Conservation (phyloP, 1,140 invertebrate genomes). For the Procambarus clarkii region DNA sequence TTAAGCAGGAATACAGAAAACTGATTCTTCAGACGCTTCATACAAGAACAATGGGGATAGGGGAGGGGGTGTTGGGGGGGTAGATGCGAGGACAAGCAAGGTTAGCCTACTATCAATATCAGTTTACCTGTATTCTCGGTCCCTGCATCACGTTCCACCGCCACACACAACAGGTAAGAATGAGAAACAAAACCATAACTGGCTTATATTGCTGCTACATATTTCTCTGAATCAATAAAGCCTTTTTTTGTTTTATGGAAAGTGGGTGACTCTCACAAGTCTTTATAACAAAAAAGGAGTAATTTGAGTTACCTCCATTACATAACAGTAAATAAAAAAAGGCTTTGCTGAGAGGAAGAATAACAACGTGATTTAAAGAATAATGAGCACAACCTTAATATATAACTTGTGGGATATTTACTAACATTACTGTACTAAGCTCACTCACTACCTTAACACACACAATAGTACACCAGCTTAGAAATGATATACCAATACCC, state of each 20-base stretch:
- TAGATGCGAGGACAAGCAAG: background rate
- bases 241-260: background rate
- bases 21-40: too few relatives aligned
- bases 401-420: too few relatives aligned
- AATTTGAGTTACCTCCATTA: too few relatives aligned
- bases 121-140: slow-evolving; percentile 45
- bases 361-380: too few relatives aligned
- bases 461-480: too few relatives aligned
- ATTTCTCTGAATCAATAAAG: background rate
- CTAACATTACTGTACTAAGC: too few relatives aligned
- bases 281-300: background rate
- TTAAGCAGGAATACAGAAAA: background rate
- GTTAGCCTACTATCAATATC: background rate
- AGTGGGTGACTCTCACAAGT: background rate
- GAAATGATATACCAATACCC: too few relatives aligned
- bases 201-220: slow-evolving; percentile 1
- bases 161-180: background rate
- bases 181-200: slow-evolving; percentile 12
- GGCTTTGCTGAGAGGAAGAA: background rate
- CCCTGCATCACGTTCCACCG: slow-evolving; percentile 21
- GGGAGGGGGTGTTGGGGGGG: background rate
- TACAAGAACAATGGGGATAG: too few relatives aligned
- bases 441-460: too few relatives aligned
- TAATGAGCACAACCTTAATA: too few relatives aligned
- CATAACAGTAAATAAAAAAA: background rate